phyloP scores from a whole-genome alignment of 1,140 invertebrate genomes.

The Drosophila pallidifrons region DNA sequence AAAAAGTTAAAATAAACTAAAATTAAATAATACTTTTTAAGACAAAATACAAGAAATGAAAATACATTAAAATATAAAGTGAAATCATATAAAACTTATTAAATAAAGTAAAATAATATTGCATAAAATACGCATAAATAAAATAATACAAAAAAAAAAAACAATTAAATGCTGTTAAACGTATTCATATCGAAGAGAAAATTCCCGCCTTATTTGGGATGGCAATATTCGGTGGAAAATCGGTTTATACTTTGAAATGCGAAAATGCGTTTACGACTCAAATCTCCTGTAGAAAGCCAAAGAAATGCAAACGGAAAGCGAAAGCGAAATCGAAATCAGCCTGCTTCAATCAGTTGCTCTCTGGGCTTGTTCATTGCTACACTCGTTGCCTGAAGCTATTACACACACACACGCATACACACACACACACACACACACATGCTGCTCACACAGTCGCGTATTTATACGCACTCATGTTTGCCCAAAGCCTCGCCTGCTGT shows the following conservation, averaged over 20 bases:
- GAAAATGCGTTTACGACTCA: neutral
- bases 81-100: too few relatives aligned
- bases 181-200: too few relatives aligned
- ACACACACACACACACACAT: neutral
- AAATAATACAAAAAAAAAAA: too few relatives aligned
- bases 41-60: too few relatives aligned
- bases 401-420: slow-evolving; percentile 1
- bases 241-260: too few relatives aligned
- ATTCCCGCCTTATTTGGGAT: neutral
- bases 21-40: too few relatives aligned
- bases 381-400: neutral
- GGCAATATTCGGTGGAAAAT: too few relatives aligned
- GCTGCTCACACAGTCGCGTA: neutral
- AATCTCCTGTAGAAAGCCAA: neutral
- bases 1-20: too few relatives aligned
- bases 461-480: neutral
- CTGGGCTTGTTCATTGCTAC: neutral
- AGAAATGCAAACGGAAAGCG: neutral
- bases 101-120: too few relatives aligned
- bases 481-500: neutral
- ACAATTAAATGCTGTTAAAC: too few relatives aligned
- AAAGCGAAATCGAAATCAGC: neutral
- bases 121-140: too few relatives aligned
- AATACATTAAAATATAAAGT: too few relatives aligned
- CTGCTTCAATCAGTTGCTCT: neutral